These are phyloP conservation scores for Meriones psammophilus DNA, from an alignment of 2,797 vertebrate genomes.

Conservation along the genomic window DNA sequence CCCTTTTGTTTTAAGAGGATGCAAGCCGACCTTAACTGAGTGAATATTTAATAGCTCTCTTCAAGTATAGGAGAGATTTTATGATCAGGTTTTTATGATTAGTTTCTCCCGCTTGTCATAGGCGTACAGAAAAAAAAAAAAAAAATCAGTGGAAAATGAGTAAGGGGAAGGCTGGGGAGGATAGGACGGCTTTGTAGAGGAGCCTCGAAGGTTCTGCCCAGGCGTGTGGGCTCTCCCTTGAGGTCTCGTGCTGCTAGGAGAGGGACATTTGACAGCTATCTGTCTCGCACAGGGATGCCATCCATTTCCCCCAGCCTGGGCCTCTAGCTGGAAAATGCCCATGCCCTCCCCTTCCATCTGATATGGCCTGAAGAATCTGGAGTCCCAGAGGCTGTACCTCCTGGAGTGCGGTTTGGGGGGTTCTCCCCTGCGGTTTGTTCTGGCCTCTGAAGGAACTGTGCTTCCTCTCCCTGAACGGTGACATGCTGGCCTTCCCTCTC, in stretches of 20 bases:
- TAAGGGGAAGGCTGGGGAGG: not conserved
- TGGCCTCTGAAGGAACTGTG: constrained; percentile 67
- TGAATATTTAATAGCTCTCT: constrained; percentile 64
- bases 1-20: constrained; percentile 78
- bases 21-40: constrained; percentile 53
- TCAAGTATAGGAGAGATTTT: constrained; percentile 66
- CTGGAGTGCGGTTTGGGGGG: not conserved
- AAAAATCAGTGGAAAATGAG: constrained; percentile 51
- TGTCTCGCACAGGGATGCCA: not conserved
- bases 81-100: constrained; percentile 71
- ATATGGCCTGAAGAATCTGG: constrained; percentile 3
- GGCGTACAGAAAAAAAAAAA: constrained; percentile 29
- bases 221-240: constrained; percentile 20
- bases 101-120: constrained; percentile 58
- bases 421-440: constrained; percentile 52
- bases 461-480: constrained; percentile 43
- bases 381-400: constrained; percentile 7
- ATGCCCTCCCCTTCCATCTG: not conserved
- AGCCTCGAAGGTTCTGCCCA: constrained; percentile 53
- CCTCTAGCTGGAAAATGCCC: not conserved
- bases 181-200: not conserved
- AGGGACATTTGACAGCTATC: constrained; percentile 28
- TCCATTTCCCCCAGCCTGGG: not conserved
- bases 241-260: not conserved
- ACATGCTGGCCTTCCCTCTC: not conserved